Base-by-base conservation (phyloP, 2,113 vertebrate species). In the Cervus canadensis region DNA sequence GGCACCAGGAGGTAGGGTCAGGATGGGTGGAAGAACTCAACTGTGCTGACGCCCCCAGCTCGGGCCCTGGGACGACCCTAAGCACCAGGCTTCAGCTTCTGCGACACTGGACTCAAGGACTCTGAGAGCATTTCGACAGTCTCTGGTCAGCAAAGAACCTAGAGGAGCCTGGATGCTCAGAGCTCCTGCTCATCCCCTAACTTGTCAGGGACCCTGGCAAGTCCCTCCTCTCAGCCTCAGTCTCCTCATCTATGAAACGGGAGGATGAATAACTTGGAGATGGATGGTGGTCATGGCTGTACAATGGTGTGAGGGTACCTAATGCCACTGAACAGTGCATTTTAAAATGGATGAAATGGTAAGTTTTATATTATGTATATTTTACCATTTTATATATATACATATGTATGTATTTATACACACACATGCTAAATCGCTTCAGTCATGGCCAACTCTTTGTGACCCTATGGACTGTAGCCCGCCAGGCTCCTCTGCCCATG, bases 81-180 rank as follows among this genome's bases (percentile, higher is more conserved):
- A 3, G 2, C 43, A 36, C 19, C 0, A 1, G 21, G 16, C 3
- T 19, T 19, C 45, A 4, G 79, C 10, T 60, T 40, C 81, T 0
- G 0, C 0, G 0, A 10, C 36, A 0, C 25, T 9, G 40, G 45
- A 28, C 10, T 6, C 45, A 6, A 16, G 50, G 54, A 28, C 10
- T 2, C 45, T 1, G 4, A 5, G 54, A 48, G 8, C 4, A 2
- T 14, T 3, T 4, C 0, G 6, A 2, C 1, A 3, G 30, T 33
- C 10, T 21, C 43, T 7, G 16, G 19, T 19, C 43, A 3, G 33
- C 48, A 13, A 60, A 15, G 50, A 6, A 2, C 26, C 25, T 8
- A 6, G 33, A 28, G 74, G 4, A 25, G 23, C 48, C 40, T 1
- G 2, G 81, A 17, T 7, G 54, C 30, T 52, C 62, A 4, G 23